Evolutionary conservation across 2,113 vertebrate genomes (phyloP).

Genomic region (Candoia aspera): DNA sequence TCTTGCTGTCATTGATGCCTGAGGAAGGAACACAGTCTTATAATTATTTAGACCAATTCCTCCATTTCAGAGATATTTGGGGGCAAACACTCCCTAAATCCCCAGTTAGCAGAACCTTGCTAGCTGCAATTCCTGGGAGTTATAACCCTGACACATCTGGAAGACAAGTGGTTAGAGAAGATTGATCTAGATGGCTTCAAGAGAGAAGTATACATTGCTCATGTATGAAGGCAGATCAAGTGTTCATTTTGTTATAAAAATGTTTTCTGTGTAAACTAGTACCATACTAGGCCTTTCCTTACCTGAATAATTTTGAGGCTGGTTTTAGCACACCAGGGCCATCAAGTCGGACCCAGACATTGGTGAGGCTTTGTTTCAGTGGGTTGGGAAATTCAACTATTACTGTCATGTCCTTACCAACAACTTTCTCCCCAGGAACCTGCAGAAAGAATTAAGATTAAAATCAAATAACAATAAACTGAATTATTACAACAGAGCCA

Average conservation of each 20-base stretch:
- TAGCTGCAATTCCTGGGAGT: background rate
- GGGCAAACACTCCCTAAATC: background rate
- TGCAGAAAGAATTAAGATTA: constrained; percentile 35
- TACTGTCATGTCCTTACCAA: constrained; percentile 80
- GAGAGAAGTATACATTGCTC: background rate
- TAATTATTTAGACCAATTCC: background rate
- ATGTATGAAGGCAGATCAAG: background rate
- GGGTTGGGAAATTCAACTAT: constrained; percentile 89
- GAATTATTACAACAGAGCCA: background rate
- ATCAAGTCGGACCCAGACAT: constrained; percentile 81
- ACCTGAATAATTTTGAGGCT: constrained; percentile 82
- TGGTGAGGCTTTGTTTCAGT: constrained; percentile 78
- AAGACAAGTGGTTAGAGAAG: background rate
- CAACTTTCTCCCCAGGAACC: constrained; percentile 69
- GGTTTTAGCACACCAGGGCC: constrained; percentile 81
- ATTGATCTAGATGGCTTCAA: background rate
- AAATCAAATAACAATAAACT: constrained; percentile 18
- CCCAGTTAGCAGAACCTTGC: background rate
- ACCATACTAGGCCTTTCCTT: constrained; percentile 27
- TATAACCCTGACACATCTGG: background rate
- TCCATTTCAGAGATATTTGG: background rate
- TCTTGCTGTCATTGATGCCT: background rate
- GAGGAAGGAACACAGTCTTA: background rate
- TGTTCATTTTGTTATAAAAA: constrained; percentile 10
- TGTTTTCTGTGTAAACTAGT: background rate